phyloP scores from a whole-genome alignment of 2,113 vertebrate genomes.

The Ornithorhynchus anatinus region DNA sequence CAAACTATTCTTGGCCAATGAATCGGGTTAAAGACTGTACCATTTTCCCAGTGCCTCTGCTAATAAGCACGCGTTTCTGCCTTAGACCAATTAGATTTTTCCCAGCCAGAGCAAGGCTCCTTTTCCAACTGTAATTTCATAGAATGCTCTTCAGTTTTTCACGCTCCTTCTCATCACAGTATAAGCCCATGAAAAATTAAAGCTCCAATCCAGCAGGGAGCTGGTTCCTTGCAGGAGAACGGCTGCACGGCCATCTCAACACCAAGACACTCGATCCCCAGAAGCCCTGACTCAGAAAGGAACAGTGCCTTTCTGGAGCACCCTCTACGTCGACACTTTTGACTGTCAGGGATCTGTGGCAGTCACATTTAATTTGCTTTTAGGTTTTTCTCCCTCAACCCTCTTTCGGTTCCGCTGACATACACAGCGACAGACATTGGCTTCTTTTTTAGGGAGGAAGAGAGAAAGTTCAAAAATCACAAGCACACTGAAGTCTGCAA shows the following conservation, averaged over 20 bases:
- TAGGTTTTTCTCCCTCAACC: background rate
- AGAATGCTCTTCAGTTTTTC: constrained; percentile 19
- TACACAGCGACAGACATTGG: too few species aligned
- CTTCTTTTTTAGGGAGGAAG: too few species aligned
- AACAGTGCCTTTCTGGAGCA: background rate
- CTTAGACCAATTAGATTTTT: background rate
- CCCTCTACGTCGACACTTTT: background rate
- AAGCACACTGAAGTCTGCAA: too few species aligned
- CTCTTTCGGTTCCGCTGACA: background rate
- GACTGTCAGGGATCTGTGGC: background rate
- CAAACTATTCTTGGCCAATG: too few species aligned
- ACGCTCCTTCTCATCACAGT: constrained; percentile 25
- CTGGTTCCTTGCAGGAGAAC: constrained; percentile 22
- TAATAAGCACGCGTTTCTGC: background rate
- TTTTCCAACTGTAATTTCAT: constrained; percentile 27
- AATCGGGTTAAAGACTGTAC: background rate
- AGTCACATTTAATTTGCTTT: background rate
- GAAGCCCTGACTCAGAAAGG: constrained; percentile 1
- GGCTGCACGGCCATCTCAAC: constrained; percentile 6
- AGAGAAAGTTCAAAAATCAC: too few species aligned
- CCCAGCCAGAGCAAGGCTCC: background rate
- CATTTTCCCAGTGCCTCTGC: background rate
- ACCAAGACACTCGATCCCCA: background rate
- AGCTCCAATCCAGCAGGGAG: constrained; percentile 13
- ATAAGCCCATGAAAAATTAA: constrained; percentile 53